A percentile compares a stretch with the other conserved stretches of the same genome.
phyloP scores from a whole-genome alignment of 2,113 vertebrate species.

The Tragelaphus imberbis region DNA sequence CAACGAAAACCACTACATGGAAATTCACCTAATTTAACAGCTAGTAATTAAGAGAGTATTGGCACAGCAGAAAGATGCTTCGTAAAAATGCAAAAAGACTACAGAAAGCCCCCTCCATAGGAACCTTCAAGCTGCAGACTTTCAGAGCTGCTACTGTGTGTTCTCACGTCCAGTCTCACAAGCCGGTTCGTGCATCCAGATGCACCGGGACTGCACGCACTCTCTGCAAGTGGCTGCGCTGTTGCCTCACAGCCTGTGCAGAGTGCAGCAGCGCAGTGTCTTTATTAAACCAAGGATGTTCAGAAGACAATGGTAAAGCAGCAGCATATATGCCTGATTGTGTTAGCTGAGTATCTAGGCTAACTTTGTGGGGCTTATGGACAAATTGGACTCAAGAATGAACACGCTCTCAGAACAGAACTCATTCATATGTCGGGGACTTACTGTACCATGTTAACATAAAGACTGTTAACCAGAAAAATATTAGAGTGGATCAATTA shows the following conservation, averaged over 20 bases:
- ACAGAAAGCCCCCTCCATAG: not conserved
- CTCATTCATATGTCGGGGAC: fast-evolving
- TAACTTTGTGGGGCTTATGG: not conserved
- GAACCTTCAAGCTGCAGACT: not conserved
- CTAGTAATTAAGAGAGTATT: not conserved
- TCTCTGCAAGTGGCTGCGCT: fast-evolving
- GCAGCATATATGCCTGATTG: fast-evolving
- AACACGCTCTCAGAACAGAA: not conserved
- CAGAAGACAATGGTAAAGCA: not conserved
- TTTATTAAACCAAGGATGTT: not conserved
- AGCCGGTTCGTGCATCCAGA: fast-evolving
- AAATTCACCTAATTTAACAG: not conserved
- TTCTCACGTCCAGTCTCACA: not conserved
- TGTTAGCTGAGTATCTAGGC: not conserved
- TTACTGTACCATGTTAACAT: not conserved
- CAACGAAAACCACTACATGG: fast-evolving
- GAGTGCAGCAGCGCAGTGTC: fast-evolving
- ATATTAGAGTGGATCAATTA: not conserved
- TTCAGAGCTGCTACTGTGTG: not conserved
- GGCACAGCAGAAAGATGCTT: not conserved
- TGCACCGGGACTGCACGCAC: fast-evolving
- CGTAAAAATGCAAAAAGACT: not conserved
- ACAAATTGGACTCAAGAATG: not conserved
- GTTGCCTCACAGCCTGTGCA: fast-evolving
- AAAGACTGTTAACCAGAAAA: not conserved